Evolutionary conservation across 2,888 invertebrate genomes (phyloP).

Genomic region (Notocelia uddmanniana): DNA sequence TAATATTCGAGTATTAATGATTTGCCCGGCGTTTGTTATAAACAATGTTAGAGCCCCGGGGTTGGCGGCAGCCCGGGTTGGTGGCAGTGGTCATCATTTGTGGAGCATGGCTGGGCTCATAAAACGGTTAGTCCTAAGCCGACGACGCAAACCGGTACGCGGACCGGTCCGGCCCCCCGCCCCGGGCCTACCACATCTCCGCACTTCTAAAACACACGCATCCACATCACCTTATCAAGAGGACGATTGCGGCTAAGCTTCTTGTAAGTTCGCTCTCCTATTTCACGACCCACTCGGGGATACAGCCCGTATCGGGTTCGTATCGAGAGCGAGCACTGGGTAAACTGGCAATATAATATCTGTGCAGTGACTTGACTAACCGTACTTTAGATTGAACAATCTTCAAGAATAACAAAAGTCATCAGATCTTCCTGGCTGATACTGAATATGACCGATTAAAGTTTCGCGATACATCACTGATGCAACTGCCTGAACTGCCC

Average conservation of each 20-base stretch:
- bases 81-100: constrained; percentile 70
- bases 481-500: constrained; percentile 65
- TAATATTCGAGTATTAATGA: constrained; percentile 10
- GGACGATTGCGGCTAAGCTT: constrained; percentile 73
- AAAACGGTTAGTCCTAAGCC: constrained; percentile 82
- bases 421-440: constrained; percentile 5
- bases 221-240: constrained; percentile 80
- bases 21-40: constrained; percentile 17
- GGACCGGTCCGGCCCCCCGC: constrained; percentile 73
- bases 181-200: constrained; percentile 63
- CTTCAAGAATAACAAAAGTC: constrained; percentile 41
- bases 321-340: constrained; percentile 66
- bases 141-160: constrained; percentile 81
- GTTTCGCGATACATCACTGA: constrained; percentile 54
- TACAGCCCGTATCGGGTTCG: constrained; percentile 71
- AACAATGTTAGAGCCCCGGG: constrained; percentile 54
- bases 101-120: constrained; percentile 82
- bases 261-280: constrained; percentile 76
- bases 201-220: constrained; percentile 80
- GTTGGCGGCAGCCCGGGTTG: constrained; percentile 60
- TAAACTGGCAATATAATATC: constrained; percentile 73
- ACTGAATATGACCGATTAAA: constrained; percentile 18
- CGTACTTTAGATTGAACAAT: constrained; percentile 67
- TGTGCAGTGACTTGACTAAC: constrained; percentile 66
- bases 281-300: constrained; percentile 69